Evolutionary conservation across 2,113 vertebrate genomes (phyloP).

Genomic region (Neogale vison): DNA sequence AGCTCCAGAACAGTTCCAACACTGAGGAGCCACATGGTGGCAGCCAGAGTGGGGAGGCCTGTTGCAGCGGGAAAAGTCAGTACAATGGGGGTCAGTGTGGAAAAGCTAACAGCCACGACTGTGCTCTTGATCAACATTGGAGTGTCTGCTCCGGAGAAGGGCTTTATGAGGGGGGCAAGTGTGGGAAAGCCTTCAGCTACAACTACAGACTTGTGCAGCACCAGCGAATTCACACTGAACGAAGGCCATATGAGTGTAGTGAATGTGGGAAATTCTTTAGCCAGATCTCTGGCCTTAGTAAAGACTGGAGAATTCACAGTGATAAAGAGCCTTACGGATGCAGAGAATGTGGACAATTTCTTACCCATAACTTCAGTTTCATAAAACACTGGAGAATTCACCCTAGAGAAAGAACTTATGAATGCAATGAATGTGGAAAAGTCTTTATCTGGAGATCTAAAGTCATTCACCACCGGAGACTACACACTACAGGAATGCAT

Average conservation of each 20-base stretch:
- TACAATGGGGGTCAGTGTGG: neutral
- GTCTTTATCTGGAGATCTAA: conserved; percentile 37
- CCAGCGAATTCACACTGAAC: neutral
- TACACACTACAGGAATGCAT: neutral
- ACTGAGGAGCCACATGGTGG: neutral
- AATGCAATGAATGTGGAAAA: conserved; percentile 31
- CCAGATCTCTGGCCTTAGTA: neutral
- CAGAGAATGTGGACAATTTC: conserved; percentile 1
- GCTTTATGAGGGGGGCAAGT: neutral
- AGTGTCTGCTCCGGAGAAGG: neutral
- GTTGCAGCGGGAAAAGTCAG: neutral
- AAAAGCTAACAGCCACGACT: neutral
- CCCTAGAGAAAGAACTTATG: conserved; percentile 1
- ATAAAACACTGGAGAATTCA: neutral
- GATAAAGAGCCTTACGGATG: neutral
- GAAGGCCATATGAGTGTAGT: neutral
- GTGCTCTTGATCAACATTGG: neutral
- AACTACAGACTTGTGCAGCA: neutral
- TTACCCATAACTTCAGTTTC: neutral
- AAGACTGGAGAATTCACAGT: neutral
- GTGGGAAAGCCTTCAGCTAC: neutral
- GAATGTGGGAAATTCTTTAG: neutral
- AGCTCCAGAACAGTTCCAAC: neutral
- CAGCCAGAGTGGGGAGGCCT: neutral
- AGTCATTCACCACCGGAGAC: conserved; percentile 31